phyloP scores from a whole-genome alignment of 2,888 invertebrate genomes.

The Spodoptera littoralis region DNA sequence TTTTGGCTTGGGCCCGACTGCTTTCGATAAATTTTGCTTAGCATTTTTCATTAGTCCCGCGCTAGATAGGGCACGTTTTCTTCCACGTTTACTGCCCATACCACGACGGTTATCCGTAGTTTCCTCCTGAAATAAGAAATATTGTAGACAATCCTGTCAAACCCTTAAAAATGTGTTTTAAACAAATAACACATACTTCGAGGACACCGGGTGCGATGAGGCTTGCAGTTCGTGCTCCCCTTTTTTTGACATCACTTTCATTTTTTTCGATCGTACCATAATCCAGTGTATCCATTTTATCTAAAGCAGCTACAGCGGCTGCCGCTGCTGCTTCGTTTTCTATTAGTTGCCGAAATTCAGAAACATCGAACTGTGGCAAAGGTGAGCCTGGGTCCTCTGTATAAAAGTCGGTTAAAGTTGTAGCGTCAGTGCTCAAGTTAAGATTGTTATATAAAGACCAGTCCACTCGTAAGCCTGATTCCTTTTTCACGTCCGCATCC shows the following conservation, averaged over 20 bases:
- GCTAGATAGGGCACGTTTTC: constrained; percentile 78
- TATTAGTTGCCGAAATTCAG: constrained; percentile 69
- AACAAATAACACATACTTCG: too few species aligned
- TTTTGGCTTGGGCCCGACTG: constrained; percentile 67
- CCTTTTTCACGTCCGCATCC: constrained; percentile 65
- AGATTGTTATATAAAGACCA: constrained; percentile 67
- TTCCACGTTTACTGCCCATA: constrained; percentile 73
- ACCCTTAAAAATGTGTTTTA: too few species aligned
- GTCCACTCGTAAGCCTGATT: constrained; percentile 55
- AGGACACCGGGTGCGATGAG: constrained; percentile 63
- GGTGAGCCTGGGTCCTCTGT: constrained; percentile 33
- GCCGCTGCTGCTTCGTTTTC: constrained; percentile 31
- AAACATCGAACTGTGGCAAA: constrained; percentile 67
- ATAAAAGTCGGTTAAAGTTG: too few species aligned
- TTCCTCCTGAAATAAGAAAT: constrained; percentile 57
- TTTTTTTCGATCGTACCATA: constrained; percentile 54
- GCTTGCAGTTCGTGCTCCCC: constrained; percentile 64
- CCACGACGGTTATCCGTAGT: constrained; percentile 60
- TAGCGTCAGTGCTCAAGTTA: too few species aligned
- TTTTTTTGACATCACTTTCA: constrained; percentile 62
- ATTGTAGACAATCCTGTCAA: too few species aligned
- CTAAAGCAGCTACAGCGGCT: constrained; percentile 62
- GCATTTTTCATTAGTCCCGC: constrained; percentile 69
- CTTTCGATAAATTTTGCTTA: constrained; percentile 63
- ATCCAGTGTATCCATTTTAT: constrained; percentile 63